Evolutionary conservation across 30 jellyfish, hydroid and myxozoan species (phyloP), one percentile per base, ranked within the genome.

Genomic region (Mastigias papua): DNA sequence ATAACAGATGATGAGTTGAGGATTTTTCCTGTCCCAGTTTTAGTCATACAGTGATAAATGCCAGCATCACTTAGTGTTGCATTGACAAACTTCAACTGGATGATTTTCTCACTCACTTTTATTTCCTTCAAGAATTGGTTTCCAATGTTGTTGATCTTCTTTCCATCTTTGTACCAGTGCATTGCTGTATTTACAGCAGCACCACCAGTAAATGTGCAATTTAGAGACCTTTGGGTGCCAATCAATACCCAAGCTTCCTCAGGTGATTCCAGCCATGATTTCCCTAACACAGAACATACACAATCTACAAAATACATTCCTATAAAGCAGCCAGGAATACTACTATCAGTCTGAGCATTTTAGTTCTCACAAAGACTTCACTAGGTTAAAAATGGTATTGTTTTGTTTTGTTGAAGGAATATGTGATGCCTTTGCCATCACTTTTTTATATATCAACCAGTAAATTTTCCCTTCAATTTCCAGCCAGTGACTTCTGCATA

Each of bases 151-250:
- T n/a, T n/a, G 23, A 74, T n/a, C 46, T 31, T 35, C 72, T 1
- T n/a, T 15, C 86, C 72, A 49, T 74, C 25, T 48, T 63, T 42
- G 42, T 61, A 28, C 86, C 86, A 74, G 48, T 74, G 63, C 27
- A 74, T 29, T n/a, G 20, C 20, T 22, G 25, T 23, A 28, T 21
- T 27, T 20, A 37, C 48, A 22, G 9, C 29, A 29, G 4, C 30
- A 70, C 29, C n/a, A 61, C 7, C n/a, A 17, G 21, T 74, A 22
- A 74, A 22, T 2, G 86, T 19, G 72, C 86, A 74, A 48, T 74
- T 74, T 21, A 74, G 19, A 1, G 25, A 20, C 15, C 22, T 32
- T 74, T 33, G 23, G 21, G 34, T 48, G 48, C 63, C 63, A 30
- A 28, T 13, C 8, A 48, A 29, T 16, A 74, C 21, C 86, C 86